Evolutionary conservation across 2,888 invertebrate species (phyloP), one percentile per base, ranked within the genome.

Genomic region (Mesorhabditis spiculigera): DNA sequence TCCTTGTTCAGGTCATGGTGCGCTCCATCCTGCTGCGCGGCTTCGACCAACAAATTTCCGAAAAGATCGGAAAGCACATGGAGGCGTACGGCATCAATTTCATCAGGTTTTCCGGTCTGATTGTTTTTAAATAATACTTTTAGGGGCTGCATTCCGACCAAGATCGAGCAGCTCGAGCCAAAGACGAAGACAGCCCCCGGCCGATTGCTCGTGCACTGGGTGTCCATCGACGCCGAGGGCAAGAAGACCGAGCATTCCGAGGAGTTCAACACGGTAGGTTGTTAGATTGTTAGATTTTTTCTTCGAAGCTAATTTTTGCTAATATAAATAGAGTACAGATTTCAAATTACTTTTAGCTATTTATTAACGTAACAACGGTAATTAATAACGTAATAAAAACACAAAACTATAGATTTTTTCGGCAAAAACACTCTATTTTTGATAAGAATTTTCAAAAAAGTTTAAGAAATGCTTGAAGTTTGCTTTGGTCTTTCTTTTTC

Each of bases 11-110:
- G 75, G 78, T 90, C 4, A 88, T 90, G 88, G 89, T 89, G 4
- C 86, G 90, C 4, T 89, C 89, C 0, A 89, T 89, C 73, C 83
- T 90, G 4, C 86, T 90, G n/a, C 86, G 90, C 68, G 90, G 90
- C 1, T 90, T 90, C 82, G 90, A 90, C 81, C 89, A 89, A 81
- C 88, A 90, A 78, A 89, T 90, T 84, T 89, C 90, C 4, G 87
- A 89, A 28, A 84, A 86, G 80, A 86, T 90, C 69, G 89, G 89
- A 0, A 83, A 83, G 3, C 87, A 89, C 77, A 88, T 90, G 89
- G 86, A 82, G 61, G 78, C 81, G 0, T 86, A 88, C 70, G 89
- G 89, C 4, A 85, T 90, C 5, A 87, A 87, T 71, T 89, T 90
- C 70, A 75, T 76, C 63, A 75, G 73, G 73, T 80, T 43, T 28